Percentiles rank a stretch among this genome's conserved stretches.
Conservation (phyloP, 2,113 vertebrate genomes). For the Phoenicopterus ruber region DNA sequence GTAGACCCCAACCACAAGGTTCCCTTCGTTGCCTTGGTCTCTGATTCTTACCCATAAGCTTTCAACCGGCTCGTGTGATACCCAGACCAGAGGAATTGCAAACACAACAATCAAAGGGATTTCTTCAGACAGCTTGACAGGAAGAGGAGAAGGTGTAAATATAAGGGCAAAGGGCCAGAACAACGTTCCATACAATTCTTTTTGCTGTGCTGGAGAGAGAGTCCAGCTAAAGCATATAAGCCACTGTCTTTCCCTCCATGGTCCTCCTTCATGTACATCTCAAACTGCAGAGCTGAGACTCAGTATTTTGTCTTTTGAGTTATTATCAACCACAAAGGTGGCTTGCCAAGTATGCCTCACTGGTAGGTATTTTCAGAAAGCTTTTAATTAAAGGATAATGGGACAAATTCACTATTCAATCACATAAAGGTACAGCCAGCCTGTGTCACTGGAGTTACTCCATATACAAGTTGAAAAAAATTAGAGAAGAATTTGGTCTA, state of each 20-base stretch:
- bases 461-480: neutral
- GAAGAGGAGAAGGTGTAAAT: neutral
- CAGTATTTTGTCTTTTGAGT: neutral
- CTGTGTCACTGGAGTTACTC: neutral
- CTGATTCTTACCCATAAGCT: no score
- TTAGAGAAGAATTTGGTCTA: neutral
- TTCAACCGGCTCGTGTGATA: neutral
- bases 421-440: neutral
- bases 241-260: neutral
- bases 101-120: neutral
- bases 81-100: neutral
- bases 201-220: neutral
- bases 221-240: neutral
- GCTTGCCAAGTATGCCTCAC: neutral
- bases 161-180: neutral
- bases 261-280: neutral
- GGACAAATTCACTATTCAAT: neutral
- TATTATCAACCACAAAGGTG: neutral
- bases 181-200: neutral
- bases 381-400: slow-evolving; percentile 27
- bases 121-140: neutral
- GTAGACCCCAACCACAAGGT: no score
- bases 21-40: no score
- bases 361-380: slow-evolving; percentile 2
- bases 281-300: neutral